These are phyloP conservation scores for Anagrus nilaparvatae DNA, from an alignment of 1,140 invertebrate species.

Conservation along the genomic window DNA sequence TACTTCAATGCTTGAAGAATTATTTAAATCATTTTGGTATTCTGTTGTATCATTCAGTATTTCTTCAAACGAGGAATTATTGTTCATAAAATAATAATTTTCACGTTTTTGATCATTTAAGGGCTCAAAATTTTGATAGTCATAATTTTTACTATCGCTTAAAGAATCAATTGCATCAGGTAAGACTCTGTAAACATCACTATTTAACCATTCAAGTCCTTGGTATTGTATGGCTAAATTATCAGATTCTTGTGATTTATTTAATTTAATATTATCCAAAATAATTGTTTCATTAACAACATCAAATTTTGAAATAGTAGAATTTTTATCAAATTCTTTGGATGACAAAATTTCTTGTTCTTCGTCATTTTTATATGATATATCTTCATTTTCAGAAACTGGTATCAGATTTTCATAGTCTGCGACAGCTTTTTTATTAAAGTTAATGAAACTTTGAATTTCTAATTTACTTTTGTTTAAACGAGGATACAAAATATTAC, in stretches of 20 bases:
- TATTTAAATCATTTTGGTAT: slow-evolving; percentile 27
- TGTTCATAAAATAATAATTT: neutral
- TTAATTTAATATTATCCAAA: no score
- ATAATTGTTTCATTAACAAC: no score
- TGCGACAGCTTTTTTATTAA: slow-evolving; percentile 29
- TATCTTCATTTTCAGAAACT: slow-evolving; percentile 14
- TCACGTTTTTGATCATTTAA: neutral
- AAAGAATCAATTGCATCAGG: slow-evolving; percentile 23
- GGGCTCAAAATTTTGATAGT: neutral
- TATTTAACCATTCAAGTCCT: slow-evolving; percentile 37
- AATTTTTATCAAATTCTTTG: no score
- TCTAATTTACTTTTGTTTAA: no score
- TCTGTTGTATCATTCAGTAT: slow-evolving; percentile 23
- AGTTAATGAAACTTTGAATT: no score
- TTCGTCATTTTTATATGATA: no score
- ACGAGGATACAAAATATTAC: neutral
- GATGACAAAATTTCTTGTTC: no score
- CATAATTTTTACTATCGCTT: slow-evolving; percentile 9
- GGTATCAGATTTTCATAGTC: slow-evolving; percentile 34
- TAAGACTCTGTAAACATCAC: slow-evolving; percentile 37
- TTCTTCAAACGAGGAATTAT: neutral
- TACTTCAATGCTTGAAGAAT: no score
- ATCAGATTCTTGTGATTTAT: no score
- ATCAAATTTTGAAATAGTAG: no score
- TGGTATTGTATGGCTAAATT: slow-evolving; percentile 32